Evolutionary conservation across 2,113 vertebrate genomes (phyloP), one percentile per base, ranked within the genome.

Genomic region (Desmodus rotundus): DNA sequence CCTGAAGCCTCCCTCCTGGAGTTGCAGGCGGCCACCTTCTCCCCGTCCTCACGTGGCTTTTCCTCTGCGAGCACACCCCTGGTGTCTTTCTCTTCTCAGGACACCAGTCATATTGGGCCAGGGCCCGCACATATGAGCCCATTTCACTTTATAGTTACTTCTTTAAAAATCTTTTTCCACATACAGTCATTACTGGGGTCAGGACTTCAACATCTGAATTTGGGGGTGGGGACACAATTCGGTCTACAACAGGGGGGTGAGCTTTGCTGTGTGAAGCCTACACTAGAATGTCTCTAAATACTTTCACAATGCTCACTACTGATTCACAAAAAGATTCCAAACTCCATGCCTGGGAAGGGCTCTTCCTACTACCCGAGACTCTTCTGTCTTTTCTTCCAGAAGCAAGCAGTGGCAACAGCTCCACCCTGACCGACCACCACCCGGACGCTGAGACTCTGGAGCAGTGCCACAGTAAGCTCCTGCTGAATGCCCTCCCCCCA

Each of bases 381-480:
- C 3, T 90, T 45, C 43, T 52, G 16, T 76, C 61, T 92, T 96
- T 87, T 72, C 74, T 93, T 94, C 61, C 96, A 98, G 98, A 96
- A 94, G 72, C 81, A 80, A 96, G 91, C 80, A 67, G 67, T 19
- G 85, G 52, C 0, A 0, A 43, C 85, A 87, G 96, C 92, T 95
- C 97, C 19, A 87, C 65, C 80, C 4, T 81, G 92, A 50, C 31
- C 0, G 3, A 11, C 9, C 43, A 93, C 86, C n/a, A 89, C 95
- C 33, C 72, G 96, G 0, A 87, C 91, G 86, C 28, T 0, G 89
- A 54, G 74, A 38, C 68, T 58, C 88, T 26, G 78, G 96, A 98
- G 74, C 80, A 89, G 1, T 99, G 98, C 76, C 95, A 97, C 50
- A 86, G 98, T 99, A 98, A 99, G 98, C 95, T 12, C 89, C 89